Base-by-base conservation (phyloP, 1,140 invertebrate genomes). In the Charaxes varanes region DNA sequence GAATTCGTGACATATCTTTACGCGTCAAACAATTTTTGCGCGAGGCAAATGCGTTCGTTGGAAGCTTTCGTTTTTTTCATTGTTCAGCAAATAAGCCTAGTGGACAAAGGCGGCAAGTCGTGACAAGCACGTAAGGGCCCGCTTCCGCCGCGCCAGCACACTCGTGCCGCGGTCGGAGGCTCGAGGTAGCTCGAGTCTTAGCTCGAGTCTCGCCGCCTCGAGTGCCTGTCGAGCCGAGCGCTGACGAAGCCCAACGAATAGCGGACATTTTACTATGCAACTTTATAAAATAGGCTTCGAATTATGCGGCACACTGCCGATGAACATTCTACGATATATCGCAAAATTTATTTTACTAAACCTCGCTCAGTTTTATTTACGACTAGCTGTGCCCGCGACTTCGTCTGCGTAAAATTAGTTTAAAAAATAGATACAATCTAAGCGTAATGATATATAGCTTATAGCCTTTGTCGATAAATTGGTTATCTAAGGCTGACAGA, bases 41-140 rank as follows among this genome's bases (percentile, higher is more conserved):
- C 35, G 30, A 37, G 19, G 48, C 40, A 68, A 74, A 71, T 68
- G 66, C 45, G n/a, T n/a, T n/a, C n/a, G 62, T 65, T 43, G 55
- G 53, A 57, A 53, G 68, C 62, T 73, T 77, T 69, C 64, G 62
- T 69, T 62, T 53, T 81, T 77, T 74, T 68, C 66, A 73, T 77
- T 81, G 77, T 77, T 81, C 77, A 81, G 72, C 71, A 81, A 81
- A 81, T 81, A 78, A 81, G 72, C 63, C 70, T 77, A 77, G 74
- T 76, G 68, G 72, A 82, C 78, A 82, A 82, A 79, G 78, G 74
- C 62, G 78, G 74, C 62, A 60, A 64, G 68, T 71, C 63, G 71
- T 59, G 66, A 61, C 61, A 54, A 71, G 72, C 69, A 71, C 72
- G 70, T 79, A 79, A 79, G 74, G 66, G 72, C 62, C 44, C 54